phyloP scores from a whole-genome alignment of 2,113 vertebrate species.

The Asarcornis scutulata region DNA sequence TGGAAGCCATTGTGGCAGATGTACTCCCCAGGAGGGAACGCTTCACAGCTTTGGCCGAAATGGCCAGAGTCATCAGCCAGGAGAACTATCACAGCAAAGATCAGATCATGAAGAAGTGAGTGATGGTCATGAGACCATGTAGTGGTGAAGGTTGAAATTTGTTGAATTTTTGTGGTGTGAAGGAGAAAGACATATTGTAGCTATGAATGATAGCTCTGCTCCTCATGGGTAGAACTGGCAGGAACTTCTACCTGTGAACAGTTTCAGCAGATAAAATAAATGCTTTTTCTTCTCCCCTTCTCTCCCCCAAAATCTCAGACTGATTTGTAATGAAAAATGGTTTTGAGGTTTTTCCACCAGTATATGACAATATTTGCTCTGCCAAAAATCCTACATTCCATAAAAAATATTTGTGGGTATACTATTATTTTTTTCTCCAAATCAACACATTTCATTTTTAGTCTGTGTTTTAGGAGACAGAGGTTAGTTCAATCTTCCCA shows the following conservation, averaged over 20 bases:
- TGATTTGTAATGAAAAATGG: background rate
- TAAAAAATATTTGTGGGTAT: background rate
- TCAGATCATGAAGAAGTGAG: conserved; percentile 79
- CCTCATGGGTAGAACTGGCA: background rate
- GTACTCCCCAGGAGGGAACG: conserved; percentile 83
- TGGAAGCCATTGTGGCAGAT: conserved; percentile 85
- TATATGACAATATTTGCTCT: background rate
- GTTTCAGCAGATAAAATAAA: background rate
- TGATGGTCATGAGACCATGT: background rate
- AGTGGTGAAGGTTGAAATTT: background rate
- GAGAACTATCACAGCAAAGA: conserved; percentile 86
- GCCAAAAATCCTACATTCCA: background rate
- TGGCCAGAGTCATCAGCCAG: conserved; percentile 77
- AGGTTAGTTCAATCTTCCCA: background rate
- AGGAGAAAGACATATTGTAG: background rate
- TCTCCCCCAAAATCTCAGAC: background rate
- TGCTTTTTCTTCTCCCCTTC: background rate
- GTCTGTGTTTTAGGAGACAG: background rate
- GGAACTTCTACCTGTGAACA: background rate
- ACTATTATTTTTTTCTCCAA: background rate
- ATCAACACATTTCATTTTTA: background rate
- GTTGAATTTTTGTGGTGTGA: background rate
- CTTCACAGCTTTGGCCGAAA: conserved; percentile 82
- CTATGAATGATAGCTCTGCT: background rate
- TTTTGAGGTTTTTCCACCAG: background rate